phyloP scores from a whole-genome alignment of 2,113 vertebrate species.

The Leiothrix lutea region DNA sequence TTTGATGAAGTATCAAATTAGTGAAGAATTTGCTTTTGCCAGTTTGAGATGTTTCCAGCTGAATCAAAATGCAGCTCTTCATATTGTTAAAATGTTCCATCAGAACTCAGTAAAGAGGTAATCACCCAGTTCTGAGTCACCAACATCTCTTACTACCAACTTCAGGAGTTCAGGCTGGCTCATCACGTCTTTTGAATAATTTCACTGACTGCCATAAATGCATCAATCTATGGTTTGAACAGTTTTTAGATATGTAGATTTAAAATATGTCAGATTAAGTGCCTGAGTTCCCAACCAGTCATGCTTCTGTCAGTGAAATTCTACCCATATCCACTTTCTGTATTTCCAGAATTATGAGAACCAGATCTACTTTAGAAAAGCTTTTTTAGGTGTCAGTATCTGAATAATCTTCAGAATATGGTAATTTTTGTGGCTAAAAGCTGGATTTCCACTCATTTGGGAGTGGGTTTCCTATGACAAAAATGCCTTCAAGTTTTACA shows the following conservation, averaged over 20 bases:
- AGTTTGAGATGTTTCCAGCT: not conserved
- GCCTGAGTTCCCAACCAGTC: not conserved
- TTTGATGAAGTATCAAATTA: not conserved
- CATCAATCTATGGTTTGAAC: not conserved
- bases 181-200: not conserved
- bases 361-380: not conserved
- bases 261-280: not conserved
- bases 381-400: not conserved
- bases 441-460: not conserved
- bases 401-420: not conserved
- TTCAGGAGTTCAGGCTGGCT: not conserved
- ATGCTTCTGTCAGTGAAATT: not conserved
- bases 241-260: not conserved
- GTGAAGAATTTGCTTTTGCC: not conserved
- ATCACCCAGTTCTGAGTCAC: not conserved
- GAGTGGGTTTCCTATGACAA: not conserved
- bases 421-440: not conserved
- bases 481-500: not conserved
- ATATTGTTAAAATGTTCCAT: not conserved
- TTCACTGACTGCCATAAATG: not conserved
- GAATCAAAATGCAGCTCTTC: not conserved
- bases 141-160: not conserved
- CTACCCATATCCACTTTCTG: not conserved
- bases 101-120: not conserved
- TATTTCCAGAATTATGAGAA: not conserved